phyloP scores from a whole-genome alignment of 1,140 invertebrate genomes.

The Aphelenchoides besseyi region DNA sequence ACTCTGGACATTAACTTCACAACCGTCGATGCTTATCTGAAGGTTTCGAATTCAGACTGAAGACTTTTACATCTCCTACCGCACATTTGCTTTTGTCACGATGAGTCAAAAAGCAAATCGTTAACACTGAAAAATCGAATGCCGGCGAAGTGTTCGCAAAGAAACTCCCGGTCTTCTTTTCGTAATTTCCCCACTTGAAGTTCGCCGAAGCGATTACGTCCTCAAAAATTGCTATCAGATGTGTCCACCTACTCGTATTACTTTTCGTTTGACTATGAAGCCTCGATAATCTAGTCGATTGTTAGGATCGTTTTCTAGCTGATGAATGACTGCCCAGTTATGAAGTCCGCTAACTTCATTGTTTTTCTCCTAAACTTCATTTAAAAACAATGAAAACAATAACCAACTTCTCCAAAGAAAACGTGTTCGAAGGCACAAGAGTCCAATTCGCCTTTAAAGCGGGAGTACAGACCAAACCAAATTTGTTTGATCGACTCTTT shows the following conservation, averaged over 20 bases:
- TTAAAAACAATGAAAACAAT: neutral
- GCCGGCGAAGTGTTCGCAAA: conserved; percentile 87
- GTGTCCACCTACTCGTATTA: too few relatives aligned
- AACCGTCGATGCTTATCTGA: neutral
- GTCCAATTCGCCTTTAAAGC: conserved; percentile 21
- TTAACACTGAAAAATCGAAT: conserved; percentile 78
- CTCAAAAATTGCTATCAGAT: too few relatives aligned
- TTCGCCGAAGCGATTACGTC: conserved; percentile 27
- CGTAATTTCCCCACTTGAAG: conserved; percentile 2
- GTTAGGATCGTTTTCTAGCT: conserved; percentile 70
- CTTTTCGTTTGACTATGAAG: conserved; percentile 58
- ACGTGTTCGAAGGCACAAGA: conserved; percentile 75
- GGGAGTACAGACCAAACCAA: conserved; percentile 29
- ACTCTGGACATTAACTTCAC: conserved; percentile 3
- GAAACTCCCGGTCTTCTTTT: conserved; percentile 68
- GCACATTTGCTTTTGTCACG: conserved; percentile 63
- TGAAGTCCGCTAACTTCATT: conserved; percentile 70
- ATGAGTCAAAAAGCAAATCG: conserved; percentile 75
- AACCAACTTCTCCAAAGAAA: conserved; percentile 70
- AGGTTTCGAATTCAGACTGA: neutral
- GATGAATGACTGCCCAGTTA: conserved; percentile 75
- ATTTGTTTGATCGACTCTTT: conserved; percentile 20
- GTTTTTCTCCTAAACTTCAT: conserved; percentile 12
- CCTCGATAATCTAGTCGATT: conserved; percentile 74
- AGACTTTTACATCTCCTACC: neutral